Conservation (phyloP, 1,140 invertebrate species). For the Heliothis virescens region DNA sequence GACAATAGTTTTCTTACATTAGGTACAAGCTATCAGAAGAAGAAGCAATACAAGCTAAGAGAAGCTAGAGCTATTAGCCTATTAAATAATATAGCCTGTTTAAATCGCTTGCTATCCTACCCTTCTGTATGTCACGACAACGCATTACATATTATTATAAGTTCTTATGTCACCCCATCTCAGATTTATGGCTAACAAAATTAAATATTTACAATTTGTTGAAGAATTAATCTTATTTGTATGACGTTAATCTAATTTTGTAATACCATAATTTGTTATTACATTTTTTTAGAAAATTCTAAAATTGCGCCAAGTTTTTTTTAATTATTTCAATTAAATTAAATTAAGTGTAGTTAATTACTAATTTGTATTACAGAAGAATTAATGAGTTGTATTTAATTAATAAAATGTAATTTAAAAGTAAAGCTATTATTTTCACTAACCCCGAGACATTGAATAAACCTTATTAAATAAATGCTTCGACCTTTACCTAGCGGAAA, state of each 20-base stretch:
- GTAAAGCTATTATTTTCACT: no score
- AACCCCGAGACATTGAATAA: no score
- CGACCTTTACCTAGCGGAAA: no score
- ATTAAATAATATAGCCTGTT: no score
- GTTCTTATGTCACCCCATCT: conserved; percentile 26
- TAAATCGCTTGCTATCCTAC: not conserved
- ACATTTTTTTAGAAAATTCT: not conserved
- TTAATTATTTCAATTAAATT: not conserved
- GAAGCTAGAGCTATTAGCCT: no score
- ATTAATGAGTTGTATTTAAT: no score
- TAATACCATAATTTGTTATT: conserved; percentile 5
- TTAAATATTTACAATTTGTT: conserved; percentile 40
- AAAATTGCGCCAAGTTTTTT: not conserved
- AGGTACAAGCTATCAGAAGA: no score
- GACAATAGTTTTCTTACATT: no score
- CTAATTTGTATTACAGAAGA: no score
- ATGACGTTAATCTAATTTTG: conserved; percentile 25
- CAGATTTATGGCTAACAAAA: conserved; percentile 34
- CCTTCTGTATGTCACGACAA: conserved; percentile 3
- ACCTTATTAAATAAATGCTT: no score
- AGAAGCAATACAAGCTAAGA: no score
- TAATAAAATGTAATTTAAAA: no score
- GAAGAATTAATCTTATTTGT: conserved; percentile 34
- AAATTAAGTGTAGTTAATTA: not conserved
- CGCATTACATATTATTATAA: conserved; percentile 41